Evolutionary conservation across 2,113 vertebrate genomes (phyloP), one percentile per base, ranked within the genome.

Genomic region (Urocolius indicus): DNA sequence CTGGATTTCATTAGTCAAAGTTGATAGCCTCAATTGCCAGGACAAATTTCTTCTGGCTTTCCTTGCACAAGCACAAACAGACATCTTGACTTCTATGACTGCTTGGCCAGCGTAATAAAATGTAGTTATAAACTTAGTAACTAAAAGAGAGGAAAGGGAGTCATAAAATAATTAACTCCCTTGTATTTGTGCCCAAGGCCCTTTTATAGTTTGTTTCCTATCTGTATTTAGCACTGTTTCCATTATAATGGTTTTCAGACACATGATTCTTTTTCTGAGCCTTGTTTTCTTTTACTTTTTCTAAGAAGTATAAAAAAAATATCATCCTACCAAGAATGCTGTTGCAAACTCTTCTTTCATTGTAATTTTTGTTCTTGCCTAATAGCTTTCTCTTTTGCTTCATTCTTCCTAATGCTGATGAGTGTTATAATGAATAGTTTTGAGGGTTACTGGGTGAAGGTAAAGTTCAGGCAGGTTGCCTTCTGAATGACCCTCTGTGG

Each of bases 391-490:
- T 88, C 86, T 65, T 73, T 41, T 68, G 23, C 21, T 90, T 93
- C 7, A 3, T 65, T 90, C 69, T 18, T 38, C 38, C 9, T 32
- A 62, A 84, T 23, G 36, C 22, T 87, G 89, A 78, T 76, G 29
- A 80, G 30, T 61, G 67, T 55, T 93, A 54, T 46, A 78, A 92
- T 49, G 52, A 67, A 73, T 81, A 77, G 46, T 51, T 94, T 51
- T 65, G 36, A 52, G 52, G 59, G 87, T 86, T 92, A 95, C 32
- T 89, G 62, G 55, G 77, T 91, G 92, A 95, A 96, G 66, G 72
- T 92, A 91, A 95, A 91, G 71, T 94, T 97, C 95, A 96, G 52
- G 23, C 67, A 95, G 26, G 77, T 23, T 96, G 85, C 81, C 69
- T 94, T 92, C 65, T 82, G 84, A 78, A 84, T 91, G 89, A 92